A percentile compares a stretch with the other conserved stretches of the same genome.
phyloP scores from a whole-genome alignment of 1,140 invertebrate species.

The Pseudomyrmex sp. region DNA sequence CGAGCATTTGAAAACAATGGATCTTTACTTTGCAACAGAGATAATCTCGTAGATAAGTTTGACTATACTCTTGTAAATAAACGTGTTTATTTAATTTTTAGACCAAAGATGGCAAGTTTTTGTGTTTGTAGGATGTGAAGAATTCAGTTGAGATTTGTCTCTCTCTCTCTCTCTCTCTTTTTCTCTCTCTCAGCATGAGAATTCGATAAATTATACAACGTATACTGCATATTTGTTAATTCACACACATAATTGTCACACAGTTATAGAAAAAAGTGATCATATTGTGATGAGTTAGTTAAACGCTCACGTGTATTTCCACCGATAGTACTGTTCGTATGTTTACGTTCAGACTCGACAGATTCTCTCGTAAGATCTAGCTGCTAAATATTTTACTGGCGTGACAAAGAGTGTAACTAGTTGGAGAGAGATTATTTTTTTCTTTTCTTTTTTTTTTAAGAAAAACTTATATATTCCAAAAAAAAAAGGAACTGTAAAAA shows the following conservation, averaged over 20 bases:
- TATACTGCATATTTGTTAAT: constrained; percentile 62
- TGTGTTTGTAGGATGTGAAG: constrained; percentile 60
- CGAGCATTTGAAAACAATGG: constrained; percentile 51
- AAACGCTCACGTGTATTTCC: constrained; percentile 53
- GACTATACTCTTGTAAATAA: constrained; percentile 59
- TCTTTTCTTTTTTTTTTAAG: background rate
- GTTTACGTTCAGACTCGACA: constrained; percentile 58
- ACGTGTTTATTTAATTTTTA: constrained; percentile 51
- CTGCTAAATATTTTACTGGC: constrained; percentile 40
- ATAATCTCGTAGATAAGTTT: constrained; percentile 67
- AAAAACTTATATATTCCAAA: constrained; percentile 51
- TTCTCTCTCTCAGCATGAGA: constrained; percentile 17
- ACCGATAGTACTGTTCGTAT: constrained; percentile 46
- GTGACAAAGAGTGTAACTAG: constrained; percentile 61
- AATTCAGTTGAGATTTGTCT: constrained; percentile 44
- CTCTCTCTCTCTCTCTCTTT: too few species aligned
- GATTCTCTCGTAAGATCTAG: constrained; percentile 39
- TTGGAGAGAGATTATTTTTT: constrained; percentile 52
- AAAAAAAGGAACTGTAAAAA: background rate
- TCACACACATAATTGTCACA: constrained; percentile 29
- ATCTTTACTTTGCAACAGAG: constrained; percentile 53
- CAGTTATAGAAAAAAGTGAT: constrained; percentile 35
- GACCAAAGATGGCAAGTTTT: constrained; percentile 69
- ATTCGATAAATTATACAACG: constrained; percentile 55
- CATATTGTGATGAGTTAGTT: constrained; percentile 50